A percentile compares a stretch with the other conserved stretches of the same genome.
phyloP scores from a whole-genome alignment of 2,113 vertebrate genomes.

The cattle (Bos taurus) region ARS-UCD2.0 NC_037344.1:41456001-41456500 shows the following conservation, averaged over 20 bases:
- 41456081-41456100: not conserved
- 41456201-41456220: not conserved
- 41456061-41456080: not conserved
- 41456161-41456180: not conserved
- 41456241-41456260: not conserved
- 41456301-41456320: not conserved
- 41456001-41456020: no score
- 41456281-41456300: not conserved
- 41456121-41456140: not conserved
- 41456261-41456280: not conserved
- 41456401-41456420: not conserved
- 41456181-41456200: not conserved
- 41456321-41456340: not conserved
- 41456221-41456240: not conserved
- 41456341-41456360: not conserved
- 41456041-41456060: not conserved
- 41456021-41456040: not conserved
- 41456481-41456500: not conserved
- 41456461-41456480: not conserved
- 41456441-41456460: not conserved
- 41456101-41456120: not conserved
- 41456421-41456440: not conserved
- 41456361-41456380: not conserved
- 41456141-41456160: not conserved
- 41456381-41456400: not conserved